Base-by-base conservation (phyloP, 1,140 invertebrate species). In the Conus betulinus region DNA sequence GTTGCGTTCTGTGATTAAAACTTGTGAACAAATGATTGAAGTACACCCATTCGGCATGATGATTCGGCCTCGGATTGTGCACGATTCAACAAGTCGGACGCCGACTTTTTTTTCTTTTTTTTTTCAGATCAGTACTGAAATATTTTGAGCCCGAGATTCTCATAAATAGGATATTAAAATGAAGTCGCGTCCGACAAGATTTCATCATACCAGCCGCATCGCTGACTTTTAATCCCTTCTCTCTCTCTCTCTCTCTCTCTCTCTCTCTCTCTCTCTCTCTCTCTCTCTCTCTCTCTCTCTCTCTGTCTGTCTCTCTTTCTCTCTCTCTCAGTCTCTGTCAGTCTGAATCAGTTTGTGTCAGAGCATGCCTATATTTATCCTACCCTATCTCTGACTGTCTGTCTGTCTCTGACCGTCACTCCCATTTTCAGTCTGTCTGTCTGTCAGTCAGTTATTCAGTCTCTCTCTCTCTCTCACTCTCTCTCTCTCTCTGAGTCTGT, bases 1-100 rank as follows among this genome's bases (percentile, higher is more conserved):
- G 52, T 27, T 74, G 52, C 85, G 10, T 17, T 39, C 39, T 39
- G n/a, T 71, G 11, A n/a, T 25, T 53, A 17, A 67, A 27, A 87
- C 17, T 79, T 39, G 74, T 55, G 55, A 39, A 60, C 39, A 74
- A 67, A 15, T 52, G 15, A 55, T 52, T 53, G 20, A 1, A 17
- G 27, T 15, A 67, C 4, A 53, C 71, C 39, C 79, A 6, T 53
- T 8, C 17, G 13, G 39, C 15, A 13, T 8, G 76, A 13, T 13
- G 27, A 11, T 39, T 6, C 17, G 8, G 7, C 25, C 39, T 13
- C 23, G 11, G 7, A 81, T 8, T 53, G 51, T 51, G 39, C 79
- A 81, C 79, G 79, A 81, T 81, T 81, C 39, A 23, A 81, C 79
- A 81, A 51, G 79, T 23, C 51, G 51, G 39, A 39, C 39, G 39